Base-by-base conservation (phyloP, 2,888 invertebrate genomes). In the Nephrotoma flavescens region DNA sequence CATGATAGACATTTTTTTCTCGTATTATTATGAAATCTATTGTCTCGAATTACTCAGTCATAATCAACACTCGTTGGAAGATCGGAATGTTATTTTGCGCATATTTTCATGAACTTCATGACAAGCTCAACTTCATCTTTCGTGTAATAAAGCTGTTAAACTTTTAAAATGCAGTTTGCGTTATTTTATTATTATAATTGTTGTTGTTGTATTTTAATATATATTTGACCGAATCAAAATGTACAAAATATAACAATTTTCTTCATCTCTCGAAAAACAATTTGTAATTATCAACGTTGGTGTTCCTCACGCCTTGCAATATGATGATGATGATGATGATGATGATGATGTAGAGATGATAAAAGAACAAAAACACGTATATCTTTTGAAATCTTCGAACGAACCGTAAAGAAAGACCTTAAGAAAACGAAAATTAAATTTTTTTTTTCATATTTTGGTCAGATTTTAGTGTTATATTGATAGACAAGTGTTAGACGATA, bases 291-390 rank as follows among this genome's bases (percentile, higher is more conserved):
- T 89, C 92, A 91, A 91, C 92, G 92, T 92, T 91, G 92, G 92
- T 92, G 92, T 92, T 92, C 92, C 91, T 92, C 92, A 92, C 92
- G 92, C 92, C 92, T 92, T 90, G 90, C 91, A 91, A 91, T 71
- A 71, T 71, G 71, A 71, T 71, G 71, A 71, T 71, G 71, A 71
- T 71, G 71, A 52, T 52, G 52, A 2, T 44, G 44, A 86, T 83
- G 86, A 85, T 87, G 86, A 87, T 87, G 86, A 86, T 71, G 71
- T 71, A 71, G 71, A 71, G 71, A 71, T 71, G 71, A 71, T 71
- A 71, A 71, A 71, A 71, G 71, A 71, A 71, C 31, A 71, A 71
- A 71, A 71, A 71, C 71, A 71, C 71, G 71, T 71, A 71, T 71
- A 71, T 71, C 71, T 71, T 71, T 71, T 71, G 31, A 71, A 71